phyloP scores from a whole-genome alignment of 2,888 invertebrate genomes.

The Baronia brevicornis region DNA sequence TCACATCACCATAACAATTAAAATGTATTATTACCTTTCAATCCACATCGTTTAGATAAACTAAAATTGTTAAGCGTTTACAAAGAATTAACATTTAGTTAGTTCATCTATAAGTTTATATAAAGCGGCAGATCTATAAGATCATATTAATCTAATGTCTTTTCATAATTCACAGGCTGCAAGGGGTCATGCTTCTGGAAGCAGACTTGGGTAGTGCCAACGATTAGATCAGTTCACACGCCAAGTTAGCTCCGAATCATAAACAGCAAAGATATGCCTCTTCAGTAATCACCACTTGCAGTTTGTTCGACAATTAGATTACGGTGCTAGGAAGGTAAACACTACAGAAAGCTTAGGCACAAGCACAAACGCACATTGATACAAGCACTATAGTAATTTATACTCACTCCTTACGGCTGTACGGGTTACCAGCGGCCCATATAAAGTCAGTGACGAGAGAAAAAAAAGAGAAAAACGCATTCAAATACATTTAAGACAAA shows the following conservation, averaged over 20 bases:
- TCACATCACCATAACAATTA: constrained; percentile 71
- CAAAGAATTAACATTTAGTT: constrained; percentile 71
- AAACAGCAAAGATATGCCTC: constrained; percentile 51
- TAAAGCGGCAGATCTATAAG: constrained; percentile 66
- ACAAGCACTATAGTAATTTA: constrained; percentile 77
- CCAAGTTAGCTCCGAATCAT: constrained; percentile 45
- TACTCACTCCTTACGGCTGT: constrained; percentile 83
- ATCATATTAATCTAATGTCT: constrained; percentile 44
- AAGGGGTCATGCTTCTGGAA: constrained; percentile 63
- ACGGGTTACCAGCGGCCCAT: constrained; percentile 81
- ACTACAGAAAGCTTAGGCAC: constrained; percentile 69
- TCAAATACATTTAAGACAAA: constrained; percentile 76
- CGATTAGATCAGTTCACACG: constrained; percentile 30
- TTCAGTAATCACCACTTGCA: constrained; percentile 58
- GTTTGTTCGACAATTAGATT: constrained; percentile 56
- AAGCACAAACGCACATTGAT: constrained; percentile 71
- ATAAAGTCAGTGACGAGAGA: constrained; percentile 80
- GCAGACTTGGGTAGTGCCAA: constrained; percentile 42
- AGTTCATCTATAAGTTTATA: constrained; percentile 51
- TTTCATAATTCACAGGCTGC: constrained; percentile 56
- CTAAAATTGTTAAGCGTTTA: constrained; percentile 71
- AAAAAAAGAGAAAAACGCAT: constrained; percentile 77
- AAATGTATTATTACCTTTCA: constrained; percentile 74
- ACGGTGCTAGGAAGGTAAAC: constrained; percentile 57
- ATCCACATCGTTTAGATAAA: constrained; percentile 71